Base-by-base conservation (phyloP, 2,888 invertebrate genomes). In the Azorinus chamasolen region DNA sequence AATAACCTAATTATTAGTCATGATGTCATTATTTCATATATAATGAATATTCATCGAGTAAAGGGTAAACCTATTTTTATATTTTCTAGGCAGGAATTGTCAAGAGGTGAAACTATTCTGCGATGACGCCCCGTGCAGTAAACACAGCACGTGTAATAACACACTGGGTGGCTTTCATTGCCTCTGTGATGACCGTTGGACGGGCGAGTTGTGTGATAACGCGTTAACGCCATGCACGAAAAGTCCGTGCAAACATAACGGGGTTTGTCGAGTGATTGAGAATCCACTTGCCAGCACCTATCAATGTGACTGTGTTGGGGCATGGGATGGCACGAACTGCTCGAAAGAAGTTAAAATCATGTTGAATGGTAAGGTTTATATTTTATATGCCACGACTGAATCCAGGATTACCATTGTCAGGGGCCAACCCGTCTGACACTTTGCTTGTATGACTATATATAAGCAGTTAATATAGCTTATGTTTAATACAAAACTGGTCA, bases 181-280 rank as follows among this genome's bases (percentile, higher is more conserved):
- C 55, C 22, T 59, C 0, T 80, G 80, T 61, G 63, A 70, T 24
- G 63, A 53, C 6, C 63, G 45, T 0, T 80, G 80, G 80, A 69
- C 63, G 6, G 80, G 80, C 2, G n/a, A 3, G 5, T 32, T 63
- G 2, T 80, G 80, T 59, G 63, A 73, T 20, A 58, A 58, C 6
- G 25, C 24, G 2, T 53, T 80, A 0, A 80, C 80, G n/a, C 80
- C 73, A 12, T 80, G 80, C 55, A 77, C 76, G 24, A 41, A 46
- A 24, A 27, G 4, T 0, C 80, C 80, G n/a, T 80, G 80, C 27
- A 12, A 54, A 10, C 57, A 80, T 63, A 39, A 20, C 20, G 80
- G 76, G 24, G 25, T 25, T 2, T 80, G 80, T 54, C 54, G 22
- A 2, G 58, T 76, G 16, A 58, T 46, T 8, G 55, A 20, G 2